These are phyloP conservation scores for Sinohyriopsis cumingii DNA, from an alignment of 2,888 invertebrate species.

Conservation along the genomic window DNA sequence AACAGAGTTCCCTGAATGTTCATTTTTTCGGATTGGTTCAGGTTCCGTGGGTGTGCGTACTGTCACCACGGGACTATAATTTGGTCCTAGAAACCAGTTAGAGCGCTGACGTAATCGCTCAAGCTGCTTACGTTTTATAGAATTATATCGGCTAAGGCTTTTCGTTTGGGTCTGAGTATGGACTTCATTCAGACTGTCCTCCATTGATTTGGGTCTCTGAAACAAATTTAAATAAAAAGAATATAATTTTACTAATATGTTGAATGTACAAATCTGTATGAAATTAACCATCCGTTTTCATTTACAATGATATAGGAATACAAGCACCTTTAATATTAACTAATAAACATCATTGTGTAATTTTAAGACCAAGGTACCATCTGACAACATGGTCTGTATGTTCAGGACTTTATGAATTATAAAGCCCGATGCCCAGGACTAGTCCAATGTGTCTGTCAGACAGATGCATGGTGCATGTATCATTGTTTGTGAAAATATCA, in stretches of 20 bases:
- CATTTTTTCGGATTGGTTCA: constrained; percentile 35
- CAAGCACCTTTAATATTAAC: too few relatives aligned
- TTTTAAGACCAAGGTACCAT: too few relatives aligned
- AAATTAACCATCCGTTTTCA: too few relatives aligned
- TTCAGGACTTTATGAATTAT: too few relatives aligned
- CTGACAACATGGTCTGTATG: too few relatives aligned
- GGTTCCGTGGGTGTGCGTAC: constrained; percentile 18
- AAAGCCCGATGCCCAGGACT: too few relatives aligned
- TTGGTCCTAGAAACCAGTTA: constrained; percentile 89
- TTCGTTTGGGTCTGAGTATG: constrained; percentile 44
- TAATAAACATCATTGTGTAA: too few relatives aligned
- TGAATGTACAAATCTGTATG: too few relatives aligned
- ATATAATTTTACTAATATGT: background rate
- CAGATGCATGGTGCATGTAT: too few relatives aligned
- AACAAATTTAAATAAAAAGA: constrained; percentile 17
- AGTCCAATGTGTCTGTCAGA: too few relatives aligned
- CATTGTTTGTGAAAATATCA: too few relatives aligned
- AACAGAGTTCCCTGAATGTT: constrained; percentile 60
- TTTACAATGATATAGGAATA: too few relatives aligned
- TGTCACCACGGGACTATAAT: constrained; percentile 23
- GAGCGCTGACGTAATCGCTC: constrained; percentile 96
- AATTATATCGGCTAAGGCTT: constrained; percentile 69
- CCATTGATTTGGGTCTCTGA: constrained; percentile 65
- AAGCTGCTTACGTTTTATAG: constrained; percentile 83
- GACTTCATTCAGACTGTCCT: constrained; percentile 63